These are phyloP conservation scores for Eidolon helvum DNA, from an alignment of 2,113 vertebrate species.

Conservation along the genomic window DNA sequence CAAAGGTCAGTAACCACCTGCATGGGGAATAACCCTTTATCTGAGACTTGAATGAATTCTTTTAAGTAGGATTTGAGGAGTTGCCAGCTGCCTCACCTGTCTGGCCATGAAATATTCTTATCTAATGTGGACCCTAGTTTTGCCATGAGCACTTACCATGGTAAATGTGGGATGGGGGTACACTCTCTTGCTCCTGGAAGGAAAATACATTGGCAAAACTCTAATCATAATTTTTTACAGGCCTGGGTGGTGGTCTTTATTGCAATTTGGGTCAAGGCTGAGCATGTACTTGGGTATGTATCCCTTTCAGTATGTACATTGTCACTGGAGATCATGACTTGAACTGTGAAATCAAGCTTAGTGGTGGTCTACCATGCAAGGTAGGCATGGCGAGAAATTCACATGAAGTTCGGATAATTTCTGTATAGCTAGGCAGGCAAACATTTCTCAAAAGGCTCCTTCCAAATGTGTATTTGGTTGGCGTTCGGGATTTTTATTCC, in stretches of 20 bases:
- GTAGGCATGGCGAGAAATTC: not conserved
- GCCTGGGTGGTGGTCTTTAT: not conserved
- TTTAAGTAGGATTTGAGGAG: not conserved
- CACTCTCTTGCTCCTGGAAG: not conserved
- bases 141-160: not conserved
- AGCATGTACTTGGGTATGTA: not conserved
- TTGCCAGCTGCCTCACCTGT: not conserved
- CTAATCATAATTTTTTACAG: not conserved
- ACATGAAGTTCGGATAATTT: not conserved
- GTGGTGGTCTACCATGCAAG: not conserved
- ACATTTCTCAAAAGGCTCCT: constrained; percentile 2
- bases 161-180: not conserved
- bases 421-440: not conserved
- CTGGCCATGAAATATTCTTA: not conserved
- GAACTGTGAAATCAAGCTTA: constrained; percentile 25
- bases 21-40: not conserved
- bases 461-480: not conserved
- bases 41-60: not conserved
- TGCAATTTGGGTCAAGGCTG: not conserved
- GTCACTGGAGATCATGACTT: not conserved
- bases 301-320: not conserved
- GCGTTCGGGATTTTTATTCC: constrained; percentile 15
- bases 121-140: not conserved
- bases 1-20: not conserved
- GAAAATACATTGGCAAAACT: not conserved